Conservation (phyloP, 2,797 vertebrate genomes). For the Sus cebifrons region DNA sequence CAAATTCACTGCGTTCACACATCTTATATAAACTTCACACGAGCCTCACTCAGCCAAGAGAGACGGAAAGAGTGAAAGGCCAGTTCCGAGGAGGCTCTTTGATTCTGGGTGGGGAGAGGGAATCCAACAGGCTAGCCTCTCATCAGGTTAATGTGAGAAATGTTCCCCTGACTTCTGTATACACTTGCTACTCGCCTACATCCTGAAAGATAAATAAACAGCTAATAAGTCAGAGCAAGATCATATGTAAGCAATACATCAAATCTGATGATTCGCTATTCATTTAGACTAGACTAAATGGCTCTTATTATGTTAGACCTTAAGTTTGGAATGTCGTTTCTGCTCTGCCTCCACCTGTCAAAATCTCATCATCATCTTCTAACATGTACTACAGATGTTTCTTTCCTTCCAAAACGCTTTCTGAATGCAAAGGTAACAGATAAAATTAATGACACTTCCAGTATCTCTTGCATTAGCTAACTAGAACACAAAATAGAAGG, state of each 20-base stretch:
- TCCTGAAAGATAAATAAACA: slow-evolving; percentile 37
- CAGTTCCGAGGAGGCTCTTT: background rate
- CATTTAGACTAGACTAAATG: background rate
- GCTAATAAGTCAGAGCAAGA: slow-evolving; percentile 5
- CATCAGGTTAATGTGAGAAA: background rate
- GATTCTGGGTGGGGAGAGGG: background rate
- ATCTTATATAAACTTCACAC: background rate
- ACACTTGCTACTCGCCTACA: background rate
- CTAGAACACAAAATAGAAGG: slow-evolving; percentile 13
- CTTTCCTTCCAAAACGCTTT: slow-evolving; percentile 63
- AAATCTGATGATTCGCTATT: background rate
- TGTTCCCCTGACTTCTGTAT: background rate
- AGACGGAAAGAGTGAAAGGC: background rate
- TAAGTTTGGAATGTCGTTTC: background rate
- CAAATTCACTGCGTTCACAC: background rate
- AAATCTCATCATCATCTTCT: background rate
- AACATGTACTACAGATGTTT: background rate
- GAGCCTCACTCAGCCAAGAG: background rate
- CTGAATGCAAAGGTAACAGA: slow-evolving; percentile 46
- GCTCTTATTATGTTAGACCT: slow-evolving; percentile 4
- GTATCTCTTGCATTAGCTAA: background rate
- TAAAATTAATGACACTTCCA: background rate
- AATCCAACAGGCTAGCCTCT: background rate
- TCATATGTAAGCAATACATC: background rate
- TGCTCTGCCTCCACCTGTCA: background rate